Percentiles rank a stretch among this genome's conserved stretches.
Evolutionary conservation across 2,797 vertebrate genomes (phyloP).

Genomic region (Sebastes steindachneri): DNA sequence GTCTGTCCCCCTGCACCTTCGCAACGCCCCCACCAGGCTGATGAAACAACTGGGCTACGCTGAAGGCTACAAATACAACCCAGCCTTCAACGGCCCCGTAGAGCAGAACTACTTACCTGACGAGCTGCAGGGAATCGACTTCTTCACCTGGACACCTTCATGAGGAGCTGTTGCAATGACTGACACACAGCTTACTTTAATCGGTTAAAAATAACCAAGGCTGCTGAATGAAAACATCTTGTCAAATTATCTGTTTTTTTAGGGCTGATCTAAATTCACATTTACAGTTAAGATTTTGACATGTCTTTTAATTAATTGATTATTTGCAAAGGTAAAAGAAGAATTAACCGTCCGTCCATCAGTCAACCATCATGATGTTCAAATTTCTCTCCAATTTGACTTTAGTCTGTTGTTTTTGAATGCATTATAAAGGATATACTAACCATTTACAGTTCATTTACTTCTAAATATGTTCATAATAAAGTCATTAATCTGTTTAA

Average conservation of each 20-base stretch:
- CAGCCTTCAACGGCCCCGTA: conserved; percentile 83
- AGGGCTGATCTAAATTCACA: neutral
- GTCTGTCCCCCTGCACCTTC: conserved; percentile 92
- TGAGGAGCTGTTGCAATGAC: conserved; percentile 11
- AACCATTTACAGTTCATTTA: neutral
- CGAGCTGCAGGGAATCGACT: conserved; percentile 86
- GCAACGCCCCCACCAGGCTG: conserved; percentile 91
- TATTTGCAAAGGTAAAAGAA: neutral
- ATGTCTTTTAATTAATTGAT: neutral
- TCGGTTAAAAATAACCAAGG: neutral
- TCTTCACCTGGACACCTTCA: conserved; percentile 85
- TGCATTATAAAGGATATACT: neutral
- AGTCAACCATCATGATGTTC: neutral
- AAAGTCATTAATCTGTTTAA: neutral
- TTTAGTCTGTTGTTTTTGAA: neutral
- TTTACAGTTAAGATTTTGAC: neutral
- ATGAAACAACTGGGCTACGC: conserved; percentile 95
- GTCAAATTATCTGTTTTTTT: neutral
- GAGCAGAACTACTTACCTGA: conserved; percentile 94
- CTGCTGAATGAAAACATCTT: neutral
- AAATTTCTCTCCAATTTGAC: neutral
- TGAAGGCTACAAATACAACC: conserved; percentile 95
- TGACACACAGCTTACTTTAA: neutral
- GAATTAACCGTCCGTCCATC: neutral
- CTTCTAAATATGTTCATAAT: neutral